These are phyloP conservation scores for Tenthredo distinguenda DNA, from an alignment of 2,888 invertebrate genomes.

Conservation along the genomic window DNA sequence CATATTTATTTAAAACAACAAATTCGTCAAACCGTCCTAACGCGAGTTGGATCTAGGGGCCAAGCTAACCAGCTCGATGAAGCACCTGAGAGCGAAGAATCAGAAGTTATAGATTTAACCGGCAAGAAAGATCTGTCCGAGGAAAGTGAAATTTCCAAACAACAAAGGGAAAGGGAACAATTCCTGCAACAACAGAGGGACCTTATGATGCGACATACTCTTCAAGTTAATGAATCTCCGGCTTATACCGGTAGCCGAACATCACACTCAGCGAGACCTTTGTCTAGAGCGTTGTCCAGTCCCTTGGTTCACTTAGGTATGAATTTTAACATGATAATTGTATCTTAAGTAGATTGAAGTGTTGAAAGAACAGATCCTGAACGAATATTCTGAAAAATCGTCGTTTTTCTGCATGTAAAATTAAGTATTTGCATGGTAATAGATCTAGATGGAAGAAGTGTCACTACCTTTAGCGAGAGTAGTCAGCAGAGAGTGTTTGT, in stretches of 20 bases:
- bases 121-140: constrained; percentile 80
- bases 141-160: constrained; percentile 81
- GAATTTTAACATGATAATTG: constrained; percentile 54
- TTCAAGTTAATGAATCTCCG: constrained; percentile 79
- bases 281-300: constrained; percentile 92
- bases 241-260: constrained; percentile 72
- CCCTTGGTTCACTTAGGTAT: constrained; percentile 87
- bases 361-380: background rate
- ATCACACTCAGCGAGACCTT: constrained; percentile 81
- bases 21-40: constrained; percentile 92
- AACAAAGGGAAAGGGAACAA: constrained; percentile 82
- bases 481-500: constrained; percentile 26
- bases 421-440: constrained; percentile 42
- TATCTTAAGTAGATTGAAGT: background rate
- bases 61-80: constrained; percentile 83
- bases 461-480: constrained; percentile 34
- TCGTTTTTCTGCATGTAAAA: background rate
- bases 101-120: constrained; percentile 88
- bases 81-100: constrained; percentile 78
- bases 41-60: constrained; percentile 84
- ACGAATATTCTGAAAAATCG: background rate
- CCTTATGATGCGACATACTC: constrained; percentile 82
- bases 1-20: constrained; percentile 89
- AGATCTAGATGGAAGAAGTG: constrained; percentile 49
- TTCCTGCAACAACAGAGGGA: constrained; percentile 85